Percentiles rank a stretch among this genome's conserved stretches.
Evolutionary conservation across 2,113 vertebrate genomes (phyloP).

Genomic region (Cebus imitator): DNA sequence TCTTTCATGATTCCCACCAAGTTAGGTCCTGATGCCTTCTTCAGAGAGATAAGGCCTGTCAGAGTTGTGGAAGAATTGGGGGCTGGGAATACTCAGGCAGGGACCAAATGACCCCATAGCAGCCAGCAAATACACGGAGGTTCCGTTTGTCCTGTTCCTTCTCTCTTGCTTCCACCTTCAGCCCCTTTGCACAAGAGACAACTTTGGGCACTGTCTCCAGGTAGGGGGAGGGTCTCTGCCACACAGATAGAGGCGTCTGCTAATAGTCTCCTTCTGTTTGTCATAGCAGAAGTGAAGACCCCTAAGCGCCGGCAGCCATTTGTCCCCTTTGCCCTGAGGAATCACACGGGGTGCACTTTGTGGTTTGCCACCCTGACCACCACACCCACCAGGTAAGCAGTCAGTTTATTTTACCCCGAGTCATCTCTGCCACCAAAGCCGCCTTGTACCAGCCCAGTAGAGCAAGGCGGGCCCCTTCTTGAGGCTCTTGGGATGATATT

Average conservation of each 20-base stretch:
- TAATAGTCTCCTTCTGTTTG: neutral
- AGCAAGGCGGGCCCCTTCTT: neutral
- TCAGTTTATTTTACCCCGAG: neutral
- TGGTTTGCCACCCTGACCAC: slow-evolving; percentile 98
- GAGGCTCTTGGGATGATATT: neutral
- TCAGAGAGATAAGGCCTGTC: neutral
- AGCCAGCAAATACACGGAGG: neutral
- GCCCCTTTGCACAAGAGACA: neutral
- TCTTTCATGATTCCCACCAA: neutral
- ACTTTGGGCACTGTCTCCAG: neutral
- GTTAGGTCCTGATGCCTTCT: neutral
- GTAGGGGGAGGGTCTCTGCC: neutral
- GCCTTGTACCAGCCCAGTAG: neutral
- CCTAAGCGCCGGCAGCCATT: slow-evolving; percentile 96
- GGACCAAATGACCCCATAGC: neutral
- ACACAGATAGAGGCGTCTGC: fast-evolving
- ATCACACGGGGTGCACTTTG: slow-evolving; percentile 96
- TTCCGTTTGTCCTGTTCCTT: neutral
- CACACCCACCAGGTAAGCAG: slow-evolving; percentile 93
- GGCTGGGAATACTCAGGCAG: neutral
- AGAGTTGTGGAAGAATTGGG: neutral
- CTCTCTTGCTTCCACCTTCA: neutral
- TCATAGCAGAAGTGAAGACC: slow-evolving; percentile 87
- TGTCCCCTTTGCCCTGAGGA: slow-evolving; percentile 94
- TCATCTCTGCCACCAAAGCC: neutral